Evolutionary conservation across 2,113 vertebrate species (phyloP).

Genomic region (Lepus europaeus): DNA sequence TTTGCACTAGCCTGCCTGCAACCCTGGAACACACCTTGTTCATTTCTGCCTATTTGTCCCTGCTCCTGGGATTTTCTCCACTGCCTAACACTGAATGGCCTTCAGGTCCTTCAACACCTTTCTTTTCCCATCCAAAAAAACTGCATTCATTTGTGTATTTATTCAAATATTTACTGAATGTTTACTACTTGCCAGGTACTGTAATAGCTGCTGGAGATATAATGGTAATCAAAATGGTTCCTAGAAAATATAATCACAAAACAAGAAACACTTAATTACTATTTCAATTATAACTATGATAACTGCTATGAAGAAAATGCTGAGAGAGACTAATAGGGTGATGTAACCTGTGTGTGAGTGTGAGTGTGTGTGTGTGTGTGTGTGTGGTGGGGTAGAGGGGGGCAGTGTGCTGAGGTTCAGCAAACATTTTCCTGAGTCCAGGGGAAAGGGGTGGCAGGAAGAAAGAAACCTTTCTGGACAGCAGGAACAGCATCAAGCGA

Average conservation of each 20-base stretch:
- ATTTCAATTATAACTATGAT: conserved; percentile 48
- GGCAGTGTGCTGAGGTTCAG: neutral
- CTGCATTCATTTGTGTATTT: conserved; percentile 27
- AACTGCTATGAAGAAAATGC: conserved; percentile 34
- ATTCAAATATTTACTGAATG: conserved; percentile 48
- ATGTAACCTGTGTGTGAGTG: neutral
- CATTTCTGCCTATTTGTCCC: neutral
- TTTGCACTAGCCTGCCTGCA: conserved; percentile 10
- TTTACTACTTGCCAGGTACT: conserved; percentile 13
- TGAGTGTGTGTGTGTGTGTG: no score
- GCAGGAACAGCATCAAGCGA: neutral
- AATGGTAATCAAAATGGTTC: conserved; percentile 54
- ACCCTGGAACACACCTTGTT: conserved; percentile 1
- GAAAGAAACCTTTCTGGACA: neutral
- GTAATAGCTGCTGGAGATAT: conserved; percentile 8
- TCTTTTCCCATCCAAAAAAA: neutral
- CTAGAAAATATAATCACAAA: conserved; percentile 45
- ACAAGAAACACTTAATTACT: conserved; percentile 58
- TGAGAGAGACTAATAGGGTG: neutral
- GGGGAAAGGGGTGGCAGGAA: neutral
- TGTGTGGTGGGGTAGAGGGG: fast-evolving
- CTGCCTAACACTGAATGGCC: neutral
- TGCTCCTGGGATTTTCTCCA: conserved; percentile 7
- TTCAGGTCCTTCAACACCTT: conserved; percentile 1
- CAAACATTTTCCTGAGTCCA: conserved; percentile 25